These are phyloP conservation scores for Pelosia muscerda DNA, from an alignment of 2,888 invertebrate species.

Conservation along the genomic window DNA sequence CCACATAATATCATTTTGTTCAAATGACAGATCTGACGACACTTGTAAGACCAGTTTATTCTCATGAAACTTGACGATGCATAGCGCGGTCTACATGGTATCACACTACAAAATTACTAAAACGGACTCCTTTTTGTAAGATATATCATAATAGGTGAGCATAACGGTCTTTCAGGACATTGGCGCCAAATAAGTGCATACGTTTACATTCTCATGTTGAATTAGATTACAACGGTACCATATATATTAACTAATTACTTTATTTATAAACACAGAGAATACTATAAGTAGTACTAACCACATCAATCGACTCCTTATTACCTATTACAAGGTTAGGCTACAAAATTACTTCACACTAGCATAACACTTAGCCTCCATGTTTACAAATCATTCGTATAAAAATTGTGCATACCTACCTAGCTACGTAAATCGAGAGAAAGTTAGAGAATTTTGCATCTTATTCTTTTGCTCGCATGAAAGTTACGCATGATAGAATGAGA, in stretches of 20 bases:
- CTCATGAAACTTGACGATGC: conserved; percentile 61
- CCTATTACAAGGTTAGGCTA: conserved; percentile 51
- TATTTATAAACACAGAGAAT: conserved; percentile 29
- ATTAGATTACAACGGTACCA: conserved; percentile 40
- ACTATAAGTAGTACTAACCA: conserved; percentile 60
- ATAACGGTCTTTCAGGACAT: conserved; percentile 83
- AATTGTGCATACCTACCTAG: conserved; percentile 62
- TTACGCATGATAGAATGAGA: conserved; percentile 66
- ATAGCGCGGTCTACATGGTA: conserved; percentile 43
- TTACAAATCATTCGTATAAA: conserved; percentile 84
- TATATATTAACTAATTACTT: conserved; percentile 27
- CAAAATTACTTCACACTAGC: conserved; percentile 67
- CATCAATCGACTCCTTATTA: conserved; percentile 52
- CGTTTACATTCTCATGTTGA: conserved; percentile 72
- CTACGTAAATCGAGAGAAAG: conserved; percentile 74
- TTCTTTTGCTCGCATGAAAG: conserved; percentile 64
- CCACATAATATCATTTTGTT: conserved; percentile 67
- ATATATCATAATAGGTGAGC: conserved; percentile 50
- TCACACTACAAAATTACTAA: conserved; percentile 32
- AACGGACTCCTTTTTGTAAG: conserved; percentile 41
- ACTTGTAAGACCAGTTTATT: conserved; percentile 82
- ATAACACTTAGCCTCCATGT: conserved; percentile 84
- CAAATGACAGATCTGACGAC: conserved; percentile 84
- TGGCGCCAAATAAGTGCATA: conserved; percentile 87
- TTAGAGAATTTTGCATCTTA: conserved; percentile 67